Base-by-base conservation (phyloP, 2,113 vertebrate species). In the Syngnathus floridae region DNA sequence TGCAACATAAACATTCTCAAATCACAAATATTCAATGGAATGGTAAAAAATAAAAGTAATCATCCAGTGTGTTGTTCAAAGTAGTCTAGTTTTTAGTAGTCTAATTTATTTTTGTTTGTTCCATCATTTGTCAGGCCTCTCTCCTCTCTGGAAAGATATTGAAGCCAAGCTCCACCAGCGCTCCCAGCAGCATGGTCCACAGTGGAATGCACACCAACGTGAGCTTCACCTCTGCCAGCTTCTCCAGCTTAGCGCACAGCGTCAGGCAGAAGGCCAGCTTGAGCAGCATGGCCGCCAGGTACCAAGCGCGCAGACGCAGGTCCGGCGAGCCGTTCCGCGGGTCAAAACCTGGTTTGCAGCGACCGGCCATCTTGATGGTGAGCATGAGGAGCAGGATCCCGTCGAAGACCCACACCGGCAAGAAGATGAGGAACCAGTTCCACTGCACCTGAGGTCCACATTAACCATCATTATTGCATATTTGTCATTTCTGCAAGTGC, bases 381-480 rank as follows among this genome's bases (percentile, higher is more conserved):
- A 97, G 88, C 94, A 99, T 95, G 52, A 98, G 93, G 2, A 99
- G 89, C 36, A 98, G 93, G 67, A 98, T 93, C 4, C 93, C 92
- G 73, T 99, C 97, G 67, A 98, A 98, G 70, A 94, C 94, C 96
- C 95, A 99, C 66, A 98, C 90, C 0, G 96, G 97, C 63, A 98
- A 95, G 68, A 99, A 99, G 81, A 99, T 94, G 41, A 99, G 93
- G 81, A 98, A 98, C 96, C 97, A 99, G 89, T 90, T 98, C 96
- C 95, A 97, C 0, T 93, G 87, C 11, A 95, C 94, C 73, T 96
- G 17, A 60, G 12, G 3, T 1, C 21, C 40, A 61, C 21, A 5
- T 3, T 21, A 31, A 31, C 26, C 26, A 31, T 31, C 26, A 31
- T 31, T 31, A 3, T 31, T 31, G 26, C 26, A 31, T 31, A 31